These are phyloP conservation scores for Micrasema longulum DNA, from an alignment of 1,140 invertebrate species.

Conservation along the genomic window DNA sequence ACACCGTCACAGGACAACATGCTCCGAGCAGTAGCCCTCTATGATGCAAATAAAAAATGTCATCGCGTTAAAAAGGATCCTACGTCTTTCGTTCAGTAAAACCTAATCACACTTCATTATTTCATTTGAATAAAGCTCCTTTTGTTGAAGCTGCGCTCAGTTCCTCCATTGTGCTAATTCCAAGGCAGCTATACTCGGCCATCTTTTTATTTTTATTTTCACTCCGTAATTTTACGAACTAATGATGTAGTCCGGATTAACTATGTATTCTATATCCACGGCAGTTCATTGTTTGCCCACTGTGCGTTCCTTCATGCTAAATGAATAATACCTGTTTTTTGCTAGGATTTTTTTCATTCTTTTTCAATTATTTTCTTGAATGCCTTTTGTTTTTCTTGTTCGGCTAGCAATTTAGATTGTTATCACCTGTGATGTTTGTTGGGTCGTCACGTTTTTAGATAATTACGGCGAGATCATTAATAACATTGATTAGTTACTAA, in stretches of 20 bases:
- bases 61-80: slow-evolving; percentile 8
- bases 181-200: neutral
- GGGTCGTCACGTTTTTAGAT: slow-evolving; percentile 12
- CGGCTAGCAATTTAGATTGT: slow-evolving; percentile 17
- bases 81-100: slow-evolving; percentile 6
- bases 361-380: neutral
- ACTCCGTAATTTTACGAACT: neutral
- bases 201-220: too few species aligned
- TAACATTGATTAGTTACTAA: slow-evolving; percentile 4
- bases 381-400: slow-evolving; percentile 3
- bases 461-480: slow-evolving; percentile 21
- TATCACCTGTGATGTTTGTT: slow-evolving; percentile 17
- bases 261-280: too few species aligned
- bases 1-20: neutral
- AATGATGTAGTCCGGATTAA: slow-evolving; percentile 13
- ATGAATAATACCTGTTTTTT: slow-evolving; percentile 8
- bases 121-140: slow-evolving; percentile 52
- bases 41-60: slow-evolving; percentile 2
- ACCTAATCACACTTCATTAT: slow-evolving; percentile 53
- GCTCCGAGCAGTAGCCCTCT: slow-evolving; percentile 6
- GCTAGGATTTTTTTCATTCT: neutral
- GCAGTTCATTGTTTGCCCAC: slow-evolving; percentile 2
- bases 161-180: slow-evolving; percentile 47
- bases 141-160: slow-evolving; percentile 41
- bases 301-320: neutral